phyloP scores from a whole-genome alignment of 2,888 invertebrate genomes.

The Hydriomena furcata region DNA sequence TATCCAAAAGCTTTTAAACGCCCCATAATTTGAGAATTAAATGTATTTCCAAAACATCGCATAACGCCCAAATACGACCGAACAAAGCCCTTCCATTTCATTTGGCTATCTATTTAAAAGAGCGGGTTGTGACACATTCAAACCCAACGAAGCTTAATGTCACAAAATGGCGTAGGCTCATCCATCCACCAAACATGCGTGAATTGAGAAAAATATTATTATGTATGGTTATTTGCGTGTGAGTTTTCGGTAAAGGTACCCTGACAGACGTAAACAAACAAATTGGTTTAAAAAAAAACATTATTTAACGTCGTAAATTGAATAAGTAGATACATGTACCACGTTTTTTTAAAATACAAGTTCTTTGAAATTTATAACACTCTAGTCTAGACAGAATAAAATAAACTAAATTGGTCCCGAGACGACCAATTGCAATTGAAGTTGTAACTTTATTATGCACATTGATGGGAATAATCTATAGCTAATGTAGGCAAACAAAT shows the following conservation, averaged over 20 bases:
- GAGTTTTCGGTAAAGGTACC: slow-evolving; percentile 39
- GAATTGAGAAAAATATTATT: slow-evolving; percentile 68
- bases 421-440: too few species aligned
- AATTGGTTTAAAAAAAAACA: too few species aligned
- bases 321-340: too few species aligned
- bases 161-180: slow-evolving; percentile 71
- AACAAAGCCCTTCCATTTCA: slow-evolving; percentile 79
- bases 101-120: slow-evolving; percentile 80
- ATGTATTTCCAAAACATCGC: slow-evolving; percentile 52
- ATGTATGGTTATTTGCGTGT: slow-evolving; percentile 58
- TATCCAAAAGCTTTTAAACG: slow-evolving; percentile 16
- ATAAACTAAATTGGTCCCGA: too few species aligned
- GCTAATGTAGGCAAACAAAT: too few species aligned
- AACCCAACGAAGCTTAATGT: slow-evolving; percentile 79
- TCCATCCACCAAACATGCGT: slow-evolving; percentile 64
- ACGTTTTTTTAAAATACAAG: too few species aligned
- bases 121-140: slow-evolving; percentile 73
- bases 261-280: too few species aligned
- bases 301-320: too few species aligned
- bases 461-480: too few species aligned
- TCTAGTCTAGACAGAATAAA: too few species aligned
- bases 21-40: slow-evolving; percentile 33
- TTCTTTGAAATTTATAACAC: too few species aligned
- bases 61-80: slow-evolving; percentile 57
- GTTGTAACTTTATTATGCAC: too few species aligned